Evolutionary conservation across 2,888 invertebrate species (phyloP).

Genomic region (Hyalella azteca): DNA sequence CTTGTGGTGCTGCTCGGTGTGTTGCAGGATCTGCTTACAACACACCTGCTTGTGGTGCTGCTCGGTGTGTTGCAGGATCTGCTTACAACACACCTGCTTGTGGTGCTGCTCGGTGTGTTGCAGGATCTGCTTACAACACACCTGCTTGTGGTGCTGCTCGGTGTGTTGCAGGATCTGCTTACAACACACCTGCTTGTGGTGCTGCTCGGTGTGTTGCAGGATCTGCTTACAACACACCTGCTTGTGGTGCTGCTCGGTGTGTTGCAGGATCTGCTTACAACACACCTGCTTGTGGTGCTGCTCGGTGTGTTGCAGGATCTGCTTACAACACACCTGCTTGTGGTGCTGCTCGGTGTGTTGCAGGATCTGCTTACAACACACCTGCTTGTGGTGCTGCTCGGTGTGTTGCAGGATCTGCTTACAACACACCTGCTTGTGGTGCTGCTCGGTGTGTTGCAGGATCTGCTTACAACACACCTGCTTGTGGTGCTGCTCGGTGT

Average conservation of each 20-base stretch:
- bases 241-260: slow-evolving; percentile 88
- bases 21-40: slow-evolving; percentile 92
- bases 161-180: slow-evolving; percentile 94
- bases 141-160: slow-evolving; percentile 82
- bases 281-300: slow-evolving; percentile 84
- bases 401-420: slow-evolving; percentile 94
- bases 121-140: slow-evolving; percentile 95
- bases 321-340: slow-evolving; percentile 77
- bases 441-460: slow-evolving; percentile 90
- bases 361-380: slow-evolving; percentile 95
- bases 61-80: slow-evolving; percentile 91
- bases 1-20: slow-evolving; percentile 88
- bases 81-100: slow-evolving; percentile 77
- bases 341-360: slow-evolving; percentile 92
- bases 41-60: slow-evolving; percentile 84
- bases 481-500: slow-evolving; percentile 88
- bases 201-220: slow-evolving; percentile 90
- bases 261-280: slow-evolving; percentile 94
- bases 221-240: slow-evolving; percentile 88
- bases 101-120: slow-evolving; percentile 92
- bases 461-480: slow-evolving; percentile 88
- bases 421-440: slow-evolving; percentile 81
- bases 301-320: slow-evolving; percentile 91
- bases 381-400: slow-evolving; percentile 82
- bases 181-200: slow-evolving; percentile 81